phyloP scores from a whole-genome alignment of 2,888 invertebrate genomes.

The Scaeva pyrastri region DNA sequence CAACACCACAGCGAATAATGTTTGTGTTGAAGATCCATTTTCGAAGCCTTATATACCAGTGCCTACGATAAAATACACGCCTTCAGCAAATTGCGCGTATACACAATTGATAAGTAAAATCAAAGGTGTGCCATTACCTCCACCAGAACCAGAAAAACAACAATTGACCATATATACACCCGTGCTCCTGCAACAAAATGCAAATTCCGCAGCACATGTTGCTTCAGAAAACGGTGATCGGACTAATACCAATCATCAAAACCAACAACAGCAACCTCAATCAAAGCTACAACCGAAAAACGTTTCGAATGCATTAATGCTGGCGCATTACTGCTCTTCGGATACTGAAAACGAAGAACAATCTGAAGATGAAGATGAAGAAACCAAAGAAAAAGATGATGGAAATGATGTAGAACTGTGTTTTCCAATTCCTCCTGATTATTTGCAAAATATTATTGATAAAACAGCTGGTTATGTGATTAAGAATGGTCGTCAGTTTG shows the following conservation, averaged over 20 bases:
- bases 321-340: constrained; percentile 86
- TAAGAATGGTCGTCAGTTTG: constrained; percentile 97
- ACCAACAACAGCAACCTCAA: constrained; percentile 31
- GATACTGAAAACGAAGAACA: constrained; percentile 84
- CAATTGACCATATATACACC: constrained; percentile 79
- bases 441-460: constrained; percentile 94
- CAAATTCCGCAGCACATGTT: constrained; percentile 78
- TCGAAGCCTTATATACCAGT: constrained; percentile 82
- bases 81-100: constrained; percentile 94
- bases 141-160: constrained; percentile 69
- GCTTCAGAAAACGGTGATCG: constrained; percentile 69
- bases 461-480: constrained; percentile 99
- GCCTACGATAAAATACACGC: constrained; percentile 90
- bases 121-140: constrained; percentile 86
- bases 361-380: constrained; percentile 77
- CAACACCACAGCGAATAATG: constrained; percentile 22
- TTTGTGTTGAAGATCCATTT: constrained; percentile 56
- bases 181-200: constrained; percentile 81
- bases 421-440: constrained; percentile 90
- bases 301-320: constrained; percentile 83
- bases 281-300: constrained; percentile 82
- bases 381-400: constrained; percentile 27
- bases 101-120: constrained; percentile 94
- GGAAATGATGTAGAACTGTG: constrained; percentile 78
- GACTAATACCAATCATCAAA: background rate